Percentiles rank a stretch among this genome's conserved stretches.
Evolutionary conservation across 2,797 vertebrate species (phyloP).

Genomic region (Alcedo atthis): DNA sequence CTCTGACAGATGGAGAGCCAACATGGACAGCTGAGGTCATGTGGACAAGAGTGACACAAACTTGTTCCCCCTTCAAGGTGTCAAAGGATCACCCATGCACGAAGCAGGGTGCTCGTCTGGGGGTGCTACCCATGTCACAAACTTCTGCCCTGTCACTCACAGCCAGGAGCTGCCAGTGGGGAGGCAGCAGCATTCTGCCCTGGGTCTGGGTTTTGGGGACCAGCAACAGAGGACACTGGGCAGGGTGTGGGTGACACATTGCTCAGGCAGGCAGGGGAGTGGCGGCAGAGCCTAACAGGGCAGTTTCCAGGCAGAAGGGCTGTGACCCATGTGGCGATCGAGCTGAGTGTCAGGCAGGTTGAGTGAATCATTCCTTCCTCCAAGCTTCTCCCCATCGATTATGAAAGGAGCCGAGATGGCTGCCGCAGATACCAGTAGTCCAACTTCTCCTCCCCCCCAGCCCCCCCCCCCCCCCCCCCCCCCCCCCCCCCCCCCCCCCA

Average conservation of each 20-base stretch:
- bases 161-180: background rate
- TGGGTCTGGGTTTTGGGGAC: background rate
- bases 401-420: constrained; percentile 57
- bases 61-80: background rate
- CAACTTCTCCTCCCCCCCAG: background rate
- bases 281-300: background rate
- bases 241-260: accelerated
- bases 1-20: background rate
- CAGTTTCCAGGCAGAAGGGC: background rate
- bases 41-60: background rate
- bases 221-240: background rate
- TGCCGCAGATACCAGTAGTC: background rate
- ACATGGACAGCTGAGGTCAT: background rate
- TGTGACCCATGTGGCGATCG: background rate
- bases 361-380: constrained; percentile 1
- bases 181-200: background rate
- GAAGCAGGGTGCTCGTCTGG: background rate
- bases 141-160: background rate
- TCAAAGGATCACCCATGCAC: background rate
- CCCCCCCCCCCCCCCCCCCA: no score
- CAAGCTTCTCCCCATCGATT: constrained; percentile 15
- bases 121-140: accelerated
- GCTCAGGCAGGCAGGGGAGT: background rate
- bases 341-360: background rate
- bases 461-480: background rate